phyloP scores from a whole-genome alignment of 2,888 invertebrate species.

The Drosophila nr. fundita region DNA sequence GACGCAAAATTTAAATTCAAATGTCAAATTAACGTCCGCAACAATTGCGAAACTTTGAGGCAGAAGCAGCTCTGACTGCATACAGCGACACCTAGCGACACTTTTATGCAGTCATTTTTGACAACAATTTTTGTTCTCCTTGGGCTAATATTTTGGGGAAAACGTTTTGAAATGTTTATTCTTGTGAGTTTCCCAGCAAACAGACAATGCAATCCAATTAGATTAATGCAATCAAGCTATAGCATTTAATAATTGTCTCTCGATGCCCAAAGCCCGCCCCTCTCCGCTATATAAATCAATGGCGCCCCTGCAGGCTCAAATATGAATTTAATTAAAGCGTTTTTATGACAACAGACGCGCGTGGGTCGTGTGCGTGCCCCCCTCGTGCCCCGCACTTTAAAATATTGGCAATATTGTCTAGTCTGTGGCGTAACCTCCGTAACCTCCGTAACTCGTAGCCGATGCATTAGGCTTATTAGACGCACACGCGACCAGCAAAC shows the following conservation, averaged over 20 bases:
- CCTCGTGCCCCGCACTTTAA: constrained; percentile 67
- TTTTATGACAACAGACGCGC: constrained; percentile 71
- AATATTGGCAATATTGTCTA: constrained; percentile 80
- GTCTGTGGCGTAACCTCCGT: constrained; percentile 55
- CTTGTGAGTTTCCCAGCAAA: background rate
- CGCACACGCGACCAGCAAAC: constrained; percentile 62
- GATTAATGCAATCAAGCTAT: constrained; percentile 67
- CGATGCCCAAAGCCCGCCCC: constrained; percentile 33
- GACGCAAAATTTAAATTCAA: constrained; percentile 57
- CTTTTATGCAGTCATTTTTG: constrained; percentile 24
- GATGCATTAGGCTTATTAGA: constrained; percentile 79
- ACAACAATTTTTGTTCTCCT: background rate
- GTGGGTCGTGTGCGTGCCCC: constrained; percentile 60
- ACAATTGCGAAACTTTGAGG: constrained; percentile 52
- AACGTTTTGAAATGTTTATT: constrained; percentile 8
- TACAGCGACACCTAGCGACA: constrained; percentile 42
- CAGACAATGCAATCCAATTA: constrained; percentile 62
- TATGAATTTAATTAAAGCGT: constrained; percentile 83
- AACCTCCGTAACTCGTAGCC: constrained; percentile 6
- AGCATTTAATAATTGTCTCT: constrained; percentile 64
- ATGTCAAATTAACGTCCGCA: constrained; percentile 67
- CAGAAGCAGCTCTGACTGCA: constrained; percentile 33
- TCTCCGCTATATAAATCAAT: constrained; percentile 60
- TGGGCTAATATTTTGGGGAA: background rate
- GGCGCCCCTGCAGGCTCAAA: constrained; percentile 48